Evolutionary conservation across 2,113 vertebrate genomes (phyloP), one percentile per base, ranked within the genome.

Genomic region (Ondatra zibethicus): DNA sequence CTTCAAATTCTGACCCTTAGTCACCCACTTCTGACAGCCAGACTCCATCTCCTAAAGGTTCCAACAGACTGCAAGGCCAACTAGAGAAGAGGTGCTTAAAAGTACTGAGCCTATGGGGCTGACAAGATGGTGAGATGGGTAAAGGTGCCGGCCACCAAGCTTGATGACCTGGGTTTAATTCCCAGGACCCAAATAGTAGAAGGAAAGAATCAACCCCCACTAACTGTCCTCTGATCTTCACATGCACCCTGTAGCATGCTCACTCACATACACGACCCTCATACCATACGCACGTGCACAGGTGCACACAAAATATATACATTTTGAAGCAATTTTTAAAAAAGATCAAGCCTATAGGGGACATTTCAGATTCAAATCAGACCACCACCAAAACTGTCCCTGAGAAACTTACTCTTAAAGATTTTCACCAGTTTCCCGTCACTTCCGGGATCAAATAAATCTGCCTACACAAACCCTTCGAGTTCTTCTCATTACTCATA

Each of bases 391-490:
- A 92, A 85, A 50, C 45, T 45, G 36, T 17, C 55, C 21, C 80
- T 52, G 58, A 25, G 72, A 77, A 39, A 78, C 89, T 77, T 45
- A 73, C 92, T 82, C 58, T 70, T 47, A 81, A 47, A 86, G 95
- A 89, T 58, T 39, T 93, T 85, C 81, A 92, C 19, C 50, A 58
- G 77, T 36, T 82, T 95, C 29, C 10, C 13, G n/a, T 66, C 76
- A 76, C 1, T 12, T 58, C 10, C 11, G 12, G 31, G n/a, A 78
- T 50, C 10, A 80, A 93, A 86, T 4, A 92, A 63, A 55, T 31
- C 93, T 31, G 65, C 42, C 36, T 23, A 50, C 58, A 42, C 14
- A 89, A 88, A 68, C 23, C 80, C 25, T 4, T 1, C 1, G 16
- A 66, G 1, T 21, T 86, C 66, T 77, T 88, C 47, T 81, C 8